Evolutionary conservation across 2,797 vertebrate genomes (phyloP).

Genomic region (Helicolenus hilgendorfi): DNA sequence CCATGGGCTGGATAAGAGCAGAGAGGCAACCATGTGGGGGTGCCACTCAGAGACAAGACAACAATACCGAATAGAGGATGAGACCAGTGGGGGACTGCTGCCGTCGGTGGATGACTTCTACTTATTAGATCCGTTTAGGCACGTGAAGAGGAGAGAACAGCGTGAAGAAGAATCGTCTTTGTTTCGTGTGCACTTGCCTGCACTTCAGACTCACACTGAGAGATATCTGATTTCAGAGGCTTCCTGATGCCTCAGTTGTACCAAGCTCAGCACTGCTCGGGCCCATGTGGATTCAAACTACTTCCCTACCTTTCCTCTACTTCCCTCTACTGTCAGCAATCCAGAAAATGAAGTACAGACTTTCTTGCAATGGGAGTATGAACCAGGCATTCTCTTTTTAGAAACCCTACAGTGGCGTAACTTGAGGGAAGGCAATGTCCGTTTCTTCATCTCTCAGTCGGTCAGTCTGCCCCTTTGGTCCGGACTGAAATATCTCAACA

Average conservation of each 20-base stretch:
- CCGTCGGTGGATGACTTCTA: not conserved
- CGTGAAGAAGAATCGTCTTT: not conserved
- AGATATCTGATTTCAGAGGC: constrained; percentile 50
- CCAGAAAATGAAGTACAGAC: constrained; percentile 10
- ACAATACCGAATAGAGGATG: not conserved
- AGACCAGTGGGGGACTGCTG: not conserved
- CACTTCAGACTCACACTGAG: constrained; percentile 32
- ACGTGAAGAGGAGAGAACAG: not conserved
- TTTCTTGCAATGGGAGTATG: not conserved
- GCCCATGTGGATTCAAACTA: constrained; percentile 22
- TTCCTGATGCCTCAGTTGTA: constrained; percentile 28
- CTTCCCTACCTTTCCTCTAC: not conserved
- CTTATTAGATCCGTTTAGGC: not conserved
- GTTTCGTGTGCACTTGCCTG: not conserved
- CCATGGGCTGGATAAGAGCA: constrained; percentile 12
- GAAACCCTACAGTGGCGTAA: not conserved
- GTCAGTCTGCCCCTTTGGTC: not conserved
- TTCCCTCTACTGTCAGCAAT: constrained; percentile 15
- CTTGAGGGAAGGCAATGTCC: not conserved
- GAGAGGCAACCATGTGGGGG: not conserved
- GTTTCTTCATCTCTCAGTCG: not conserved
- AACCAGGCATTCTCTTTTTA: not conserved
- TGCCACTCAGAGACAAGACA: not conserved
- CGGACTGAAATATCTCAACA: not conserved
- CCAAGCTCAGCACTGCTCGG: not conserved